These are phyloP conservation scores for Melospiza georgiana DNA, from an alignment of 2,113 vertebrate genomes.

Conservation along the genomic window DNA sequence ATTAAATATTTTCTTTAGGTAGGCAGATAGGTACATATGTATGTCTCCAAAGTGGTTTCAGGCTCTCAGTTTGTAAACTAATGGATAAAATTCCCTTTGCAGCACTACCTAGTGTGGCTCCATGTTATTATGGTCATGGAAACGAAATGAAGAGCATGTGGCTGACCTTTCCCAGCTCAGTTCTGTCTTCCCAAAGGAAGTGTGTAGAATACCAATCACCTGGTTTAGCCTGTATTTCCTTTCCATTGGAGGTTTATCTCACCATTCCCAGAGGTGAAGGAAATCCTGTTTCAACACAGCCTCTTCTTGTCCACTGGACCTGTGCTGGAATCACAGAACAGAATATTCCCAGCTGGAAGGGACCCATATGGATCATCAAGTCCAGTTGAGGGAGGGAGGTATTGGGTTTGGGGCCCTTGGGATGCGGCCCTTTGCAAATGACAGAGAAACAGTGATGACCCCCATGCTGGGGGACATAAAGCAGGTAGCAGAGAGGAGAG, in stretches of 20 bases:
- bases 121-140: background rate
- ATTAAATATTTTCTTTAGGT: background rate
- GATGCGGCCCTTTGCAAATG: background rate
- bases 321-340: background rate
- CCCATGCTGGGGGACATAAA: background rate
- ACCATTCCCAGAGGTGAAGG: fast-evolving
- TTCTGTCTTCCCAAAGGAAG: background rate
- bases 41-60: background rate
- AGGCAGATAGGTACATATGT: background rate
- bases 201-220: background rate
- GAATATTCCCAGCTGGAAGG: background rate
- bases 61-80: background rate
- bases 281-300: background rate
- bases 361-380: background rate
- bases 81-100: fast-evolving
- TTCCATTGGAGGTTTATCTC: background rate
- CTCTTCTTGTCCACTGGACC: background rate
- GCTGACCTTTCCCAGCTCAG: background rate
- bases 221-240: background rate
- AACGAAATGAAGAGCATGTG: fast-evolving
- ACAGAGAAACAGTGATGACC: background rate
- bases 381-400: background rate
- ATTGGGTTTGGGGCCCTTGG: background rate
- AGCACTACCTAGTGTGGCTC: background rate
- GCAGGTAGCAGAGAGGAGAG: background rate